These are phyloP conservation scores for Esox lucius DNA, from an alignment of 2,797 vertebrate genomes.

Conservation along the genomic window DNA sequence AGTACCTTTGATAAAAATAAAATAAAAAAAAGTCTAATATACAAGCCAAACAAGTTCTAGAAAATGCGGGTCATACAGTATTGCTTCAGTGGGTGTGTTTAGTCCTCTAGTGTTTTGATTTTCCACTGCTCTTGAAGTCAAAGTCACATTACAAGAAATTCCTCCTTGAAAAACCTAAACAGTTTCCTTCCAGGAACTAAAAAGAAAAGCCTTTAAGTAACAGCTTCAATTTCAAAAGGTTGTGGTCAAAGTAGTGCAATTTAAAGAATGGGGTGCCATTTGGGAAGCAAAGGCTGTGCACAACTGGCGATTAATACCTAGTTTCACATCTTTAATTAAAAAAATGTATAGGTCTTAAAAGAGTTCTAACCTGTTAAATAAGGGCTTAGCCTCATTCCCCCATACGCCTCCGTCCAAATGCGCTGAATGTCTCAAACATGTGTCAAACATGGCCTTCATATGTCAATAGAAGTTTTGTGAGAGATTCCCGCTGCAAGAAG, in stretches of 20 bases:
- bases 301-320: not conserved
- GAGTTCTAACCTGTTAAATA: no score
- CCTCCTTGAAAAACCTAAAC: slow-evolving; percentile 11
- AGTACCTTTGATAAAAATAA: no score
- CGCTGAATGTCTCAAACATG: no score
- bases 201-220: not conserved
- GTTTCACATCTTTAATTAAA: not conserved
- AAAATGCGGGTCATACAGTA: not conserved
- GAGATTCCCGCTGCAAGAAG: no score
- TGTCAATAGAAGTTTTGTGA: no score
- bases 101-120: slow-evolving; percentile 13
- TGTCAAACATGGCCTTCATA: no score
- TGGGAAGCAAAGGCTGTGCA: not conserved
- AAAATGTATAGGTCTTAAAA: no score
- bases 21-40: not conserved
- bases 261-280: not conserved
- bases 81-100: not conserved
- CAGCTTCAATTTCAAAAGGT: slow-evolving; percentile 19
- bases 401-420: no score
- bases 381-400: no score
- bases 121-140: slow-evolving; percentile 35
- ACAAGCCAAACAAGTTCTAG: not conserved
- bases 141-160: slow-evolving; percentile 29
- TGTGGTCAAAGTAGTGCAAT: not conserved
- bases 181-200: slow-evolving; percentile 40